These are phyloP conservation scores for Erpornis zantholeuca DNA, from an alignment of 2,113 vertebrate genomes.

Conservation along the genomic window DNA sequence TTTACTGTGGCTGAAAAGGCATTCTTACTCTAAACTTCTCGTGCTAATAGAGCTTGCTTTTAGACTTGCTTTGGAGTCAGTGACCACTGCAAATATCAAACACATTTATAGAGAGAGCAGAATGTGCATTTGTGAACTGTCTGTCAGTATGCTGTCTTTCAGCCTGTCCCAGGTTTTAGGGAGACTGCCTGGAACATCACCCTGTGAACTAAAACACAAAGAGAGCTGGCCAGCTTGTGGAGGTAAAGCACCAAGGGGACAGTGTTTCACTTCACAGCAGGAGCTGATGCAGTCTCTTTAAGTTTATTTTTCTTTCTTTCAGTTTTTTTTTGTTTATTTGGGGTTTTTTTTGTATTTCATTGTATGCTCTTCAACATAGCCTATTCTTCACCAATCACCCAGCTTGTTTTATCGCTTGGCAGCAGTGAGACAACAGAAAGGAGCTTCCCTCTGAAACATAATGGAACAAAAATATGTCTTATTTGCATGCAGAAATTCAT, in stretches of 20 bases:
- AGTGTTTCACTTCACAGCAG: not conserved
- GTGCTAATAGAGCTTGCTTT: not conserved
- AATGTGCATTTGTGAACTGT: not conserved
- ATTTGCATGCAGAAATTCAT: not conserved
- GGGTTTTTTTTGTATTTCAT: not conserved
- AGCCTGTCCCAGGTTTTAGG: not conserved
- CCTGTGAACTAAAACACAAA: not conserved
- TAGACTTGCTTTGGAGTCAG: not conserved
- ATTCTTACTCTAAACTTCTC: not conserved
- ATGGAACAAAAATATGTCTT: not conserved
- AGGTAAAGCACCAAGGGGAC: not conserved
- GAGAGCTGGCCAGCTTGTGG: not conserved
- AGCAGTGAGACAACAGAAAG: not conserved
- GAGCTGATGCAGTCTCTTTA: not conserved
- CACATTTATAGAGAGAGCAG: not conserved
- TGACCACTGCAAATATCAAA: slow-evolving; percentile 2
- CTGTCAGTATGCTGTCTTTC: not conserved
- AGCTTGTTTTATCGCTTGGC: not conserved
- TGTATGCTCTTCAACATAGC: not conserved
- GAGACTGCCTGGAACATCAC: not conserved
- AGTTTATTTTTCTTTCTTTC: not conserved
- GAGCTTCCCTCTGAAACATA: not conserved
- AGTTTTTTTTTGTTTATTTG: not conserved
- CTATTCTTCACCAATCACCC: not conserved
- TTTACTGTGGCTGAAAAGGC: slow-evolving; percentile 6